phyloP scores from a whole-genome alignment of 1,140 invertebrate species.

The Cecropterus lyciades region DNA sequence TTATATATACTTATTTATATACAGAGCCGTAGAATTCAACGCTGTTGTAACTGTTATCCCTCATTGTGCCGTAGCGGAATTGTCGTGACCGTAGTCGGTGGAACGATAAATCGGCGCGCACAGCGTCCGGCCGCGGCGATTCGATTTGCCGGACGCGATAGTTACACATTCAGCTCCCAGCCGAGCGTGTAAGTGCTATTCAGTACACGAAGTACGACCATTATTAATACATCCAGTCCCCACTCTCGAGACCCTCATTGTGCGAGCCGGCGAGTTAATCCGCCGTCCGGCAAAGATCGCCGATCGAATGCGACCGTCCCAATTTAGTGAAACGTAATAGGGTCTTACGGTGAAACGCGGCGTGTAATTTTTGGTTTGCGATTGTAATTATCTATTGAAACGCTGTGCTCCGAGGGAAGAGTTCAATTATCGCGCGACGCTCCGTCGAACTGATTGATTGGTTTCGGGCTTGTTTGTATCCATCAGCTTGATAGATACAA shows the following conservation, averaged over 20 bases:
- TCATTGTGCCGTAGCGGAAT: conserved; percentile 11
- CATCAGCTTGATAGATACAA: conserved; percentile 69
- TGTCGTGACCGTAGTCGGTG: conserved; percentile 50
- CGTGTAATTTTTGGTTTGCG: conserved; percentile 80
- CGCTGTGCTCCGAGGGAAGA: conserved; percentile 67
- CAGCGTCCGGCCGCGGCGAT: conserved; percentile 63
- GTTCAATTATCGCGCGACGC: conserved; percentile 77
- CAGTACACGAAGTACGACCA: conserved; percentile 56
- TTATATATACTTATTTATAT: too few species aligned
- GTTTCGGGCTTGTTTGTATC: conserved; percentile 67
- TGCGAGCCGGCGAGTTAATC: conserved; percentile 73
- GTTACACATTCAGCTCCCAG: conserved; percentile 77
- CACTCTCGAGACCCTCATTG: conserved; percentile 68
- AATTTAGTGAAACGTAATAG: conserved; percentile 71
- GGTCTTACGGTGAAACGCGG: conserved; percentile 71
- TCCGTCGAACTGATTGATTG: conserved; percentile 76
- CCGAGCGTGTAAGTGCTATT: conserved; percentile 79
- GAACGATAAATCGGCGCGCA: conserved; percentile 72
- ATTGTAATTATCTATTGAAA: conserved; percentile 80
- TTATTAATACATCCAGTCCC: conserved; percentile 77
- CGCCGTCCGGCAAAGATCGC: conserved; percentile 67
- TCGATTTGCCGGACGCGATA: conserved; percentile 79
- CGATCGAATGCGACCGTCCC: conserved; percentile 65
- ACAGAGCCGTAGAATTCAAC: background rate
- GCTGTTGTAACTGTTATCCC: background rate